These are phyloP conservation scores for Erinaceus europaeus DNA, from an alignment of 2,113 vertebrate species.

Conservation along the genomic window DNA sequence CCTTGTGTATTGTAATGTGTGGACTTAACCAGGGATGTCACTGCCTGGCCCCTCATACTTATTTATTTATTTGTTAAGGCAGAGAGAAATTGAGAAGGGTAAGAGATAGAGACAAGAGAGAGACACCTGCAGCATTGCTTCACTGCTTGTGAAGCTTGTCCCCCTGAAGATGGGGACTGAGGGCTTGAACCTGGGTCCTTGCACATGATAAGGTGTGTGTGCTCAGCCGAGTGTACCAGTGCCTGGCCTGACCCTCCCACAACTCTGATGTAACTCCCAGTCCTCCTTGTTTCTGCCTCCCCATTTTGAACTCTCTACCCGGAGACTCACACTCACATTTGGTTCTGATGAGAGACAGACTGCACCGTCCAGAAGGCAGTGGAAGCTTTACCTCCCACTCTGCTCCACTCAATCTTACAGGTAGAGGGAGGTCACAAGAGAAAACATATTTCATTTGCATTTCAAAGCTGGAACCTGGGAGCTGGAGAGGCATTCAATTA, in stretches of 20 bases:
- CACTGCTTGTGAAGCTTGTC: too few relatives aligned
- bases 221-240: too few relatives aligned
- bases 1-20: too few relatives aligned
- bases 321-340: not conserved
- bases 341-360: not conserved
- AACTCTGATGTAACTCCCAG: not conserved
- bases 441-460: slow-evolving; percentile 9
- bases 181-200: too few relatives aligned
- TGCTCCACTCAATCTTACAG: not conserved
- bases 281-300: not conserved
- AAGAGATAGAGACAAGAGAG: too few relatives aligned
- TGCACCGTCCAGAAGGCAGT: not conserved
- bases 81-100: too few relatives aligned
- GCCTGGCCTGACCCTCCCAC: not conserved
- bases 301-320: not conserved
- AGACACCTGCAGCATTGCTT: too few relatives aligned
- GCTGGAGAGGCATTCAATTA: slow-evolving; percentile 17
- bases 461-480: slow-evolving; percentile 34
- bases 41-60: too few relatives aligned
- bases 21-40: too few relatives aligned
- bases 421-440: not conserved
- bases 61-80: too few relatives aligned
- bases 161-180: too few relatives aligned
- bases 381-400: not conserved
- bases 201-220: too few relatives aligned